A percentile compares a stretch with the other conserved stretches of the same genome.
Evolutionary conservation across 2,797 vertebrate species (phyloP).

Genomic region (Syngnathus acus): DNA sequence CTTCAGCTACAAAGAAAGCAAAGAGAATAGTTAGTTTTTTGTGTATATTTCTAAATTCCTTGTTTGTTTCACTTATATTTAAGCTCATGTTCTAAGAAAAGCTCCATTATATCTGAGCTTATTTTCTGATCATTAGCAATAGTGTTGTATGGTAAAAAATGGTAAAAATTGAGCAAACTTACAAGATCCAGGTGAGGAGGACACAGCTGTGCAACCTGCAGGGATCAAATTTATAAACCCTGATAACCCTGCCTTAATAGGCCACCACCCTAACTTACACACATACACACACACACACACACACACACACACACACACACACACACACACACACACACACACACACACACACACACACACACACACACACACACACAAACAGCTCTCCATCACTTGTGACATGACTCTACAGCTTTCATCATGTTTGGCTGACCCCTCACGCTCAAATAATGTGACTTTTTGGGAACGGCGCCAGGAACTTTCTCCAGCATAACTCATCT

Average conservation of each 20-base stretch:
- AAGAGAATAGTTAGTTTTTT: background rate
- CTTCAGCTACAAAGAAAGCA: background rate
- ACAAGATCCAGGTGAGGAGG: constrained; percentile 48
- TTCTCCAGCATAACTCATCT: constrained; percentile 47
- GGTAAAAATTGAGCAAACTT: constrained; percentile 28
- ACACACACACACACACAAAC: background rate
- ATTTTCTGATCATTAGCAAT: background rate
- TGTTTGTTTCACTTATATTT: background rate
- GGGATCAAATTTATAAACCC: constrained; percentile 68
- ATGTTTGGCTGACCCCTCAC: constrained; percentile 39
- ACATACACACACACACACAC: constrained; percentile 10
- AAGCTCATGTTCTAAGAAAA: background rate
- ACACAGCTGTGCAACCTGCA: constrained; percentile 42
- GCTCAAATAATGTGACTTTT: constrained; percentile 56
- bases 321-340: too few relatives aligned
- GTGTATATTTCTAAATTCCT: background rate
- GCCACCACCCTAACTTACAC: constrained; percentile 47
- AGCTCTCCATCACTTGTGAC: constrained; percentile 34
- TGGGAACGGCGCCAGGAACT: constrained; percentile 60
- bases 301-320: background rate
- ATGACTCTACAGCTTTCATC: constrained; percentile 32
- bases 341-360: constrained; percentile 19
- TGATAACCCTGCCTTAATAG: constrained; percentile 60
- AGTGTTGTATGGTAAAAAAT: background rate
- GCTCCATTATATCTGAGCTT: background rate